phyloP scores from a whole-genome alignment of 1,140 invertebrate species.

The Papilio machaon region DNA sequence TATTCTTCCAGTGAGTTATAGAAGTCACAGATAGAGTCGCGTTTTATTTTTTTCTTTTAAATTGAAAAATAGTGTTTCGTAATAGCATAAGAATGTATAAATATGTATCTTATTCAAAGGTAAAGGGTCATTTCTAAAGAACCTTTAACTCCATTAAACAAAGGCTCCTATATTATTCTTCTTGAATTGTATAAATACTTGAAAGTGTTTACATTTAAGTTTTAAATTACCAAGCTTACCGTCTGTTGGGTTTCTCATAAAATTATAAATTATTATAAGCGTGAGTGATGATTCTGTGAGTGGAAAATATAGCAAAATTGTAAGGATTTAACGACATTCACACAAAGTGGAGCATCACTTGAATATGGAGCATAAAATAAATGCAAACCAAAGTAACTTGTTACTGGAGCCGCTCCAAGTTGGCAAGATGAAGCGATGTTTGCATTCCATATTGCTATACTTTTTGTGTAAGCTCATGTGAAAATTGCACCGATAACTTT shows the following conservation, averaged over 20 bases:
- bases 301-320: not conserved
- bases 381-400: constrained; percentile 36
- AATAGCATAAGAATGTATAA: no score
- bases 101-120: no score
- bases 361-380: constrained; percentile 24
- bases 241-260: not conserved
- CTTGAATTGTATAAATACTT: no score
- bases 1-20: no score
- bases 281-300: not conserved
- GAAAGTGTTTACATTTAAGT: not conserved
- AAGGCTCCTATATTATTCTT: no score
- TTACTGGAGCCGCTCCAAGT: constrained; percentile 31
- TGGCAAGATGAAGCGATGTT: constrained; percentile 29
- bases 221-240: not conserved
- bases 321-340: constrained; percentile 7
- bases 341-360: constrained; percentile 20
- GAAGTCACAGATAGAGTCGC: no score
- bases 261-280: not conserved
- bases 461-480: constrained; percentile 24
- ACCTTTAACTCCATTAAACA: no score
- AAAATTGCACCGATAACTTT: constrained; percentile 17
- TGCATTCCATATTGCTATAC: constrained; percentile 29
- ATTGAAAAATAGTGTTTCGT: no score
- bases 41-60: no score
- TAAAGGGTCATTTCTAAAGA: no score